phyloP scores from a whole-genome alignment of 2,797 vertebrate genomes.

The Neopelma chrysocephalum region DNA sequence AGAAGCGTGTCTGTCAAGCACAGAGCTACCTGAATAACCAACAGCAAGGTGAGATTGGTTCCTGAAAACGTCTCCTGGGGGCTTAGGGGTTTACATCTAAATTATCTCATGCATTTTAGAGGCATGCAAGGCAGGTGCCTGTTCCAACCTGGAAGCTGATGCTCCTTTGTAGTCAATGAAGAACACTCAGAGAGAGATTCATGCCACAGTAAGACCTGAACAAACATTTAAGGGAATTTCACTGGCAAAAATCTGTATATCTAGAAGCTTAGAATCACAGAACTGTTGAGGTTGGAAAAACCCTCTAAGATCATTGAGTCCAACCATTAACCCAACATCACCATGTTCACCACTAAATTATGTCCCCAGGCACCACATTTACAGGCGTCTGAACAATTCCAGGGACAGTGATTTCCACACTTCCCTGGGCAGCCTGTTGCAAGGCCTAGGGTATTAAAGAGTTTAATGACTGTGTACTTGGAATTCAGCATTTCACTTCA shows the following conservation, averaged over 20 bases:
- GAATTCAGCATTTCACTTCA: neutral
- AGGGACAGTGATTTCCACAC: neutral
- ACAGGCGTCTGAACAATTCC: neutral
- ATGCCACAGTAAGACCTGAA: neutral
- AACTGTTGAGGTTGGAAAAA: neutral
- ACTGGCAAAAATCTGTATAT: neutral
- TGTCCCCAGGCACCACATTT: neutral
- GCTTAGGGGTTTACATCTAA: neutral
- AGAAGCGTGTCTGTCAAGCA: neutral
- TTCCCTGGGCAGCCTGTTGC: neutral
- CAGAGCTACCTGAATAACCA: neutral
- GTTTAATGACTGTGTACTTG: neutral
- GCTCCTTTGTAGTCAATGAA: neutral
- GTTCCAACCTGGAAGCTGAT: neutral
- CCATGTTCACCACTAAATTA: neutral
- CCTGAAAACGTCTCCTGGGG: neutral
- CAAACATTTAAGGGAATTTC: neutral
- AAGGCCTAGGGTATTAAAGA: neutral
- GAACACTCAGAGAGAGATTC: neutral
- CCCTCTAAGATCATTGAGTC: neutral
- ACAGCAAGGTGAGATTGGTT: neutral
- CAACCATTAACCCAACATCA: neutral
- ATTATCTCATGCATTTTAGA: neutral
- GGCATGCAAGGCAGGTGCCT: neutral
- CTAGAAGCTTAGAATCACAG: neutral